These are phyloP conservation scores for Oenanthe oenanthe DNA, from an alignment of 2,113 vertebrate species.

Conservation along the genomic window DNA sequence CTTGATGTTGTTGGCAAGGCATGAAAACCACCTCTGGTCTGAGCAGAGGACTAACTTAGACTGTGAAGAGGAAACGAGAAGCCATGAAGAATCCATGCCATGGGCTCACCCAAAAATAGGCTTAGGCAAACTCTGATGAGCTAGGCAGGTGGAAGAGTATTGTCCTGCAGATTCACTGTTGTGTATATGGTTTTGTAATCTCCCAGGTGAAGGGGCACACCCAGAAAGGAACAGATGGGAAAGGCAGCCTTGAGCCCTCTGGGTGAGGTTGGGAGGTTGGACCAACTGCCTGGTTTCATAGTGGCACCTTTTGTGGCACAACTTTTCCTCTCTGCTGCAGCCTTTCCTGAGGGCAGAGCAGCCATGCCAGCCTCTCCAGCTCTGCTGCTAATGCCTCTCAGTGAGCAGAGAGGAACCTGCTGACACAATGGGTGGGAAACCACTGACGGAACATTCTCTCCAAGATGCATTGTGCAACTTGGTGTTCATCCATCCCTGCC, in stretches of 20 bases:
- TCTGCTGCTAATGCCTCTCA: background rate
- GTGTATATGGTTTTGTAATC: background rate
- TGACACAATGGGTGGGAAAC: background rate
- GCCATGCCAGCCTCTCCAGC: background rate
- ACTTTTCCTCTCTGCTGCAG: background rate
- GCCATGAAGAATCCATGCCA: background rate
- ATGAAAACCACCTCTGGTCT: background rate
- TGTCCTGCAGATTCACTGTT: background rate
- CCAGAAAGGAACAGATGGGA: background rate
- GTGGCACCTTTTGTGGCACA: background rate
- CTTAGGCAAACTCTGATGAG: background rate
- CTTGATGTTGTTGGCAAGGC: background rate
- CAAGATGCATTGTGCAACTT: background rate
- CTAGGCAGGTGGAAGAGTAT: background rate
- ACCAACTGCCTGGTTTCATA: background rate
- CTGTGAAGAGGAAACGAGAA: background rate
- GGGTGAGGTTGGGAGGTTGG: background rate
- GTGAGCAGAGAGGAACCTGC: background rate
- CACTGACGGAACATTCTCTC: background rate
- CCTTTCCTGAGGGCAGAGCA: background rate
- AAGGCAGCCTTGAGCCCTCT: background rate
- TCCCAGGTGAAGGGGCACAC: background rate
- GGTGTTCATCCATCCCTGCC: accelerated
- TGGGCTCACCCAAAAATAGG: background rate
- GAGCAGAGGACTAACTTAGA: background rate